These are phyloP conservation scores for Cyclargus thomasi DNA, from an alignment of 1,140 invertebrate species.

Conservation along the genomic window DNA sequence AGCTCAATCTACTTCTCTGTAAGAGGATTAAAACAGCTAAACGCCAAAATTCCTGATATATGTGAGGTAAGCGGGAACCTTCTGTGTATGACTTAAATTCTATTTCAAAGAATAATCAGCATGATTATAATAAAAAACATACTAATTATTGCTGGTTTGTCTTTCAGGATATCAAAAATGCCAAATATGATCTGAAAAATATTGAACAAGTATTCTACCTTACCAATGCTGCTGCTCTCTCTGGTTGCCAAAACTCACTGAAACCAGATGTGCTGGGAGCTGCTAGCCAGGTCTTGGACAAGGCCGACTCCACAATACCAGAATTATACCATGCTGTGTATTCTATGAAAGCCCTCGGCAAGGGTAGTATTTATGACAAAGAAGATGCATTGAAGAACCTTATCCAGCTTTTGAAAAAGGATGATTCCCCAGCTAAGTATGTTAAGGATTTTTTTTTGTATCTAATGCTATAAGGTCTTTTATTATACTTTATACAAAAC, in stretches of 20 bases:
- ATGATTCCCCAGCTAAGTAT: conserved; percentile 84
- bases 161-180: conserved; percentile 46
- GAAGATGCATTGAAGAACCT: conserved; percentile 79
- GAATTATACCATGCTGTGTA: conserved; percentile 64
- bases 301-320: conserved; percentile 51
- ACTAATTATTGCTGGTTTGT: not conserved
- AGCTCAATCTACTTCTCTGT: conserved; percentile 56
- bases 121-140: no score
- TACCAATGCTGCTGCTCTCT: conserved; percentile 48
- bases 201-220: conserved; percentile 66
- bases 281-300: conserved; percentile 48
- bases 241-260: conserved; percentile 57
- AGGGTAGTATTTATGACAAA: conserved; percentile 65
- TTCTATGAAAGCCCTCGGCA: conserved; percentile 61
- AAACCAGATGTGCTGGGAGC: conserved; percentile 49
- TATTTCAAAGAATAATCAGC: no score
- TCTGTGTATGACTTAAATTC: no score
- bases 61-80: conserved; percentile 61
- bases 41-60: conserved; percentile 57
- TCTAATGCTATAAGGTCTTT: no score
- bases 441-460: conserved; percentile 26
- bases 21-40: conserved; percentile 60
- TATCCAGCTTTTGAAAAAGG: conserved; percentile 83
- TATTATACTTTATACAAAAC: no score
- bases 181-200: conserved; percentile 56